Conservation (phyloP, 2,797 vertebrate genomes). For the Characodon lateralis region DNA sequence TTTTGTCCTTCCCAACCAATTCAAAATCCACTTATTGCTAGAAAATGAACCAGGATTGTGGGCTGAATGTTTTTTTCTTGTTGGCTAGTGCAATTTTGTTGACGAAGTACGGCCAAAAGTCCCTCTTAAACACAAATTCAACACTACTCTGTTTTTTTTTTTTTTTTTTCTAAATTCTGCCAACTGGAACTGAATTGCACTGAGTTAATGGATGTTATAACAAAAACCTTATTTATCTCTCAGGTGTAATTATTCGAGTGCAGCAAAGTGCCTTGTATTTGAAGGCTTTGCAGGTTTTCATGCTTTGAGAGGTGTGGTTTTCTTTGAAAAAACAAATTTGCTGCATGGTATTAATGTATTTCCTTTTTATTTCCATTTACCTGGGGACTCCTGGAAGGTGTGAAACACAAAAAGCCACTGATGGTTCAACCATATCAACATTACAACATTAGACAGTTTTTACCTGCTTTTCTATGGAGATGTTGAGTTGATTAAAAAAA, state of each 20-base stretch:
- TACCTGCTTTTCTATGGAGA: not conserved
- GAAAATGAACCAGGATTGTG: slow-evolving; percentile 60
- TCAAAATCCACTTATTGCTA: slow-evolving; percentile 60
- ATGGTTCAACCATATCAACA: slow-evolving; percentile 43
- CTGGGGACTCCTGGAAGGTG: slow-evolving; percentile 35
- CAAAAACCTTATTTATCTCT: slow-evolving; percentile 51
- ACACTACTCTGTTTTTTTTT: slow-evolving; percentile 40
- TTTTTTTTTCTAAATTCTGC: slow-evolving; percentile 49
- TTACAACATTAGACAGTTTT: slow-evolving; percentile 29
- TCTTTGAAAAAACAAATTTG: slow-evolving; percentile 17
- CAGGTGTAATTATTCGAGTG: slow-evolving; percentile 55
- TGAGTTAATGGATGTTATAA: slow-evolving; percentile 53
- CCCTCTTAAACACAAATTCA: slow-evolving; percentile 49
- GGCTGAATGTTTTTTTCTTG: slow-evolving; percentile 44
- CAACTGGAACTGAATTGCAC: slow-evolving; percentile 40
- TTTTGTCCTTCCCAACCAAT: slow-evolving; percentile 65
- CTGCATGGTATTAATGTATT: slow-evolving; percentile 19
- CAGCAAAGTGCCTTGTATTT: slow-evolving; percentile 34
- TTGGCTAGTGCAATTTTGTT: slow-evolving; percentile 44
- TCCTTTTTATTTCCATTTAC: slow-evolving; percentile 20
- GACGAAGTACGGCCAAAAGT: slow-evolving; percentile 54
- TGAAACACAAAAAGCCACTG: slow-evolving; percentile 17
- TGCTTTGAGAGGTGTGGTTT: slow-evolving; percentile 37
- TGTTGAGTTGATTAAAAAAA: slow-evolving; percentile 4
- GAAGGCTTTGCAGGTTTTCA: slow-evolving; percentile 39